A percentile compares a stretch with the other conserved stretches of the same genome.
phyloP scores from a whole-genome alignment of 1,140 invertebrate genomes.

The Carcinoscorpius rotundicauda region DNA sequence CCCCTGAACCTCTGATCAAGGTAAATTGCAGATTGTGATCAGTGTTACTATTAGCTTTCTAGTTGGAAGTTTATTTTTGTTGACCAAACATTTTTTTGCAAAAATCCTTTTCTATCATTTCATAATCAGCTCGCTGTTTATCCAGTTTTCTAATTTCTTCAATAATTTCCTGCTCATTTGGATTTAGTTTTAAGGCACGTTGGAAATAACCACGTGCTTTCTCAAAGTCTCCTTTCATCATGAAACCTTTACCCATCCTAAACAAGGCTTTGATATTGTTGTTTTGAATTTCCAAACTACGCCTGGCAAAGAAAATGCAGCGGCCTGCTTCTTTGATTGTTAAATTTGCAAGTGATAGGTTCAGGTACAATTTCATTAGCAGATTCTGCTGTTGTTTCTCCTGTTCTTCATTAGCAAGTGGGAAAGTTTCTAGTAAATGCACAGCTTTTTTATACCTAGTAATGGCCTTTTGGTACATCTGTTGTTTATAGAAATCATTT shows the following conservation, averaged over 20 bases:
- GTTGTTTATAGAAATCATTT: constrained; percentile 63
- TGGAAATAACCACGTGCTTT: constrained; percentile 64
- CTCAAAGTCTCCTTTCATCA: constrained; percentile 60
- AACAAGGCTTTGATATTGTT: constrained; percentile 82
- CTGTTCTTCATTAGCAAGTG: constrained; percentile 35
- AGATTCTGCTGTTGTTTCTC: constrained; percentile 46
- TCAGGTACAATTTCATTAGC: constrained; percentile 58
- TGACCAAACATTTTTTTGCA: constrained; percentile 79
- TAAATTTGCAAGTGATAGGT: constrained; percentile 68
- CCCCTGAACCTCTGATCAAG: too few species aligned
- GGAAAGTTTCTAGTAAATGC: constrained; percentile 17
- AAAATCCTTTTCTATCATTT: constrained; percentile 68
- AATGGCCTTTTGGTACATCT: constrained; percentile 49
- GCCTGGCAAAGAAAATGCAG: constrained; percentile 53
- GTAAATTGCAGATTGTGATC: too few species aligned
- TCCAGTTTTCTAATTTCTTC: constrained; percentile 60
- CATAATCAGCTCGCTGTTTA: constrained; percentile 56
- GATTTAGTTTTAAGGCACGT: constrained; percentile 52
- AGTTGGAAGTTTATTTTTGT: too few species aligned
- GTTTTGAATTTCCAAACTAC: constrained; percentile 55
- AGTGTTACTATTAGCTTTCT: too few species aligned
- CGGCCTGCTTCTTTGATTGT: constrained; percentile 59
- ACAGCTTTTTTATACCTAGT: constrained; percentile 70
- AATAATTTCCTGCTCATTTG: constrained; percentile 66
- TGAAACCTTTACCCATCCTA: constrained; percentile 61